Evolutionary conservation across 2,888 invertebrate species (phyloP), one percentile per base, ranked within the genome.

Genomic region (Agrotis exclamationis): DNA sequence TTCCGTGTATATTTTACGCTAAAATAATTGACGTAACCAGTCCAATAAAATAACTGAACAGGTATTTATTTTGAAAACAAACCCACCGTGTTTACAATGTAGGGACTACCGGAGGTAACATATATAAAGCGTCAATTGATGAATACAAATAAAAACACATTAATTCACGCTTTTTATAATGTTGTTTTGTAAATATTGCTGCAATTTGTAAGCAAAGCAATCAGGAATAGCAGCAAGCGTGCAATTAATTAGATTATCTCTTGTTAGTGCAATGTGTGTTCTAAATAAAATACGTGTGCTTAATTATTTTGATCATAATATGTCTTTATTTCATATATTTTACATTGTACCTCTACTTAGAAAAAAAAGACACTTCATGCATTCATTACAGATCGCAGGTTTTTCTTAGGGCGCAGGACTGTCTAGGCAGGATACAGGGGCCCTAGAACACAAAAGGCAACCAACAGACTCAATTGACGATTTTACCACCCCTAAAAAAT

Each of bases 61-160:
- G 78, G 81, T 78, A 81, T 81, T 78, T 78, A 63, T 78, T 81
- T 78, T 81, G 50, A 81, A 76, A 76, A 80, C 62, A 78, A 78
- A 78, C 77, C 50, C 44, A 14, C 5, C 45, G 11, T 70, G 70
- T 80, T 80, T 80, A 76, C 39, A 65, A 44, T 62, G 13, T 76
- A 81, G 81, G 76, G 77, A 65, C 64, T 24, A 76, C 50, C 54
- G 62, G 64, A 63, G 78, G 77, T 62, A 80, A 76, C 47, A 44
- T 77, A 79, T 77, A 79, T 72, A 77, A 24, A 22, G 0, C 63
- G 77, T 57, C 66, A 57, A 66, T 57, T 67, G 60, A 63, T 67
- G 76, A 58, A 79, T 60, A 72, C 47, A 72, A 79, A 82, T 77
- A 77, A 76, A 76, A 70, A 70, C 56, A 62, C 63, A 80, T 76